Evolutionary conservation across 1,140 invertebrate species (phyloP), one percentile per base, ranked within the genome.

Genomic region (Pseudomyrmex concolor): DNA sequence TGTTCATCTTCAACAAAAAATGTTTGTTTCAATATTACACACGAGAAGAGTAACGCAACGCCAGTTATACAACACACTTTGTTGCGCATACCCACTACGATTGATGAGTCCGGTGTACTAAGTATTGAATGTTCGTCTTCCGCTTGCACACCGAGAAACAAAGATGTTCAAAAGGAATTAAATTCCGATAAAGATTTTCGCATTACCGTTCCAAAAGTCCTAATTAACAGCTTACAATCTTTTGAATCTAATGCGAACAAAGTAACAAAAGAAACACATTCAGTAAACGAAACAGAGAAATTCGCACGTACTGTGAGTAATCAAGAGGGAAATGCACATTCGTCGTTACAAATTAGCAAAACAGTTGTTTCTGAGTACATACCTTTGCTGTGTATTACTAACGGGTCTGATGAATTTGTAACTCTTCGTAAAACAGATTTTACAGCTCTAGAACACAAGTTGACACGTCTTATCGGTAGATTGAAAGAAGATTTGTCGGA

Each of bases 371-470:
- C n/a, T n/a, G 12, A 13, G 1, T 51, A 10, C 12, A 10, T 43
- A 8, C 22, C 54, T 64, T 55, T 19, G 64, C 50, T 19, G 8
- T n/a, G 2, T 7, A 19, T 7, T 5, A 8, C 17, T 10, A 19
- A 55, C 0, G 25, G 22, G 0, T 4, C 4, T n/a, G 12, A 48
- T 7, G 12, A 54, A 66, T 8, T 19, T 22, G 25, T 63, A 13
- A 63, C 10, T 22, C n/a, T 76, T 48, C 48, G 12, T 51, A 77
- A 77, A 45, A 66, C 25, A 9, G 17, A 66, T 12, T 8, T 77
- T 1, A 43, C 12, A 19, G 9, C 7, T 66, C 55, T 77, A 9
- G 8, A 9, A 22, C 45, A 25, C 7, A 55, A 66, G 2, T 19
- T 77, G n/a, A 7, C 64, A 19, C 7, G n/a, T 66, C 8, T 45